Evolutionary conservation across 2,113 vertebrate species (phyloP), one percentile per base, ranked within the genome.

Genomic region (Lycaon pictus): DNA sequence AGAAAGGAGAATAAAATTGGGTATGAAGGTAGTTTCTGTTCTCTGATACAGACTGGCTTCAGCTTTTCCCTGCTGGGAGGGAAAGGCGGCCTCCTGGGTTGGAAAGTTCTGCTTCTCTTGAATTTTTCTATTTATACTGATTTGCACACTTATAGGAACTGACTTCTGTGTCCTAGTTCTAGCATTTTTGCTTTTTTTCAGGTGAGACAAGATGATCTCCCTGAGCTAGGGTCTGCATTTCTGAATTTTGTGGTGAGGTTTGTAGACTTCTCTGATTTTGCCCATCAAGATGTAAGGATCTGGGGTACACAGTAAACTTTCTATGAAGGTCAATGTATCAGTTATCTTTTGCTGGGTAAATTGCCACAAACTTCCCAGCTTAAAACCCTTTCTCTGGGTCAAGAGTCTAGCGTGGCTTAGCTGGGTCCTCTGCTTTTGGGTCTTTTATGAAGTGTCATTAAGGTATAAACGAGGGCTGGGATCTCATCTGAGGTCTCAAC

Each of bases 91-190:
- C 90, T 87, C 43, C 80, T 88, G 62, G 29, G 81, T 72, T 37
- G 65, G 87, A 88, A 81, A 96, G 90, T 77, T 85, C 81, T 88
- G 65, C 67, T 85, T 94, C 94, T 72, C 77, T 88, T 67, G 88
- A 81, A 16, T 85, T 95, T 94, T 94, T 96, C 94, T 89, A 79
- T 96, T 98, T 97, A 94, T 91, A 91, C 72, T n/a, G 92, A 97
- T 85, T 65, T 90, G 94, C n/a, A 88, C 93, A 84, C 84, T 62
- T 60, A 58, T 0, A 63, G 53, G 69, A 90, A 48, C 84, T 80
- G 95, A 93, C 94, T 81, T 48, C 37, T 29, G 1, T 96, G 96
- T 65, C 97, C 97, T 87, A 95, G 56, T 97, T 98, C 74, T 48
- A 84, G 58, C 51, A 43, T 51, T 63, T 88, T 29, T 25, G 3